phyloP scores from a whole-genome alignment of 2,888 invertebrate genomes.

The Morpho achilles region DNA sequence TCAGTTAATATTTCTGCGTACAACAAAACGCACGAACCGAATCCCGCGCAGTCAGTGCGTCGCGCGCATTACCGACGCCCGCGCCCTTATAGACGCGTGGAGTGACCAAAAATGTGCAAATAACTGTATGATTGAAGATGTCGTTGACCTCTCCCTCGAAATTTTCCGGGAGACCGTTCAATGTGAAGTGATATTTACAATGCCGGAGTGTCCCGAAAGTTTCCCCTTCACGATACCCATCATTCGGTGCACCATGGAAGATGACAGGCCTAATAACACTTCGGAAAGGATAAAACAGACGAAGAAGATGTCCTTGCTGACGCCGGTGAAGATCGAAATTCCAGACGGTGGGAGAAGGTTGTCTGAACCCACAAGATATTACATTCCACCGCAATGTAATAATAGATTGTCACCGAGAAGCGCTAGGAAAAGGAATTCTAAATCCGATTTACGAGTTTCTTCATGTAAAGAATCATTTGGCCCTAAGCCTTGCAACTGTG shows the following conservation, averaged over 20 bases:
- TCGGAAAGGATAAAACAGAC: slow-evolving; percentile 56
- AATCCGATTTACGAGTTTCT: slow-evolving; percentile 48
- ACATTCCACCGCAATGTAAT: slow-evolving; percentile 70
- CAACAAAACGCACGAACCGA: slow-evolving; percentile 2
- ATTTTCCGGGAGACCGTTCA: slow-evolving; percentile 35
- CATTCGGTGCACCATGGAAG: slow-evolving; percentile 71
- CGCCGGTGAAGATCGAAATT: slow-evolving; percentile 69
- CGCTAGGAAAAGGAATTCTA: slow-evolving; percentile 64
- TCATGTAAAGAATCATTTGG: slow-evolving; percentile 51
- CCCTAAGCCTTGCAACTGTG: slow-evolving; percentile 68
- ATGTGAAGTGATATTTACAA: slow-evolving; percentile 51
- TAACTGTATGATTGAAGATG: slow-evolving; percentile 40
- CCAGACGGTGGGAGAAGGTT: slow-evolving; percentile 61
- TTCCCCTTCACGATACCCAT: slow-evolving; percentile 68
- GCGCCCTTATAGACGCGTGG: slow-evolving; percentile 33
- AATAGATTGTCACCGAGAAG: slow-evolving; percentile 67
- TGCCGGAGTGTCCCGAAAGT: slow-evolving; percentile 74
- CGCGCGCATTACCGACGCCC: slow-evolving; percentile 43
- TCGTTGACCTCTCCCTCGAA: slow-evolving; percentile 40
- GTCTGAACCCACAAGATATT: slow-evolving; percentile 65
- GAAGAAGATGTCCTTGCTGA: slow-evolving; percentile 67
- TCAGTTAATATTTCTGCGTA: slow-evolving; percentile 19
- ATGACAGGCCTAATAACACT: slow-evolving; percentile 47
- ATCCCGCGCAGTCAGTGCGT: slow-evolving; percentile 34
- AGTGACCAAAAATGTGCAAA: slow-evolving; percentile 29